Conservation (phyloP, 2,113 vertebrate species). For the Pitta sordida region DNA sequence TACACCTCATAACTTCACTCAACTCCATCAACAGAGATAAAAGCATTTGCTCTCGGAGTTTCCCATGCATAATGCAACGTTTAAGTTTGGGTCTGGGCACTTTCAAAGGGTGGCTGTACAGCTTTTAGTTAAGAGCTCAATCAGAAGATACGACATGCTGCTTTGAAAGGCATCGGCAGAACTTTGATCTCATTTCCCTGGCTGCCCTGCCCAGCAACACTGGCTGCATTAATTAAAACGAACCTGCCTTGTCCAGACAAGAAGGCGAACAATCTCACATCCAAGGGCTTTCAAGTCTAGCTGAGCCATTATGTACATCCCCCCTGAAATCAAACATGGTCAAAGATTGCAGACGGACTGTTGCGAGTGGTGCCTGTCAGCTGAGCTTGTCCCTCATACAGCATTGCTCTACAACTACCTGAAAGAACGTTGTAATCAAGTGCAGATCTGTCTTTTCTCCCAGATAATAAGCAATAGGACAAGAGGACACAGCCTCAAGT, state of each 20-base stretch:
- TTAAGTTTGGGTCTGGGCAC: neutral
- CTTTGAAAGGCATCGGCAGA: conserved; percentile 5
- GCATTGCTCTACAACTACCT: neutral
- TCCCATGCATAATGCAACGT: conserved; percentile 9
- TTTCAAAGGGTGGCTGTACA: conserved; percentile 21
- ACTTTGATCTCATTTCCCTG: conserved; percentile 31
- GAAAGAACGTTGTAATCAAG: neutral
- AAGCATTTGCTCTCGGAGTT: conserved; percentile 16
- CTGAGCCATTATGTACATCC: neutral
- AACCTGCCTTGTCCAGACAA: neutral
- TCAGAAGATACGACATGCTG: neutral
- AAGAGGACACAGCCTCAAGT: neutral
- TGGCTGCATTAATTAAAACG: neutral
- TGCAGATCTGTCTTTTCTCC: neutral
- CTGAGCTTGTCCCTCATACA: neutral
- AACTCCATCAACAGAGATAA: neutral
- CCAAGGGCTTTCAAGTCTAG: neutral
- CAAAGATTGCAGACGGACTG: neutral
- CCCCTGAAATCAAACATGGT: neutral
- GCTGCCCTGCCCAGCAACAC: neutral
- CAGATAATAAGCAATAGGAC: neutral
- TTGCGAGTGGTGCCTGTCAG: fast-evolving
- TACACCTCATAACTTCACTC: neutral
- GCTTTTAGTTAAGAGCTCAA: conserved; percentile 21
- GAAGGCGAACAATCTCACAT: neutral